Evolutionary conservation across 2,888 invertebrate species (phyloP), one percentile per base, ranked within the genome.

Genomic region (Phania funesta): DNA sequence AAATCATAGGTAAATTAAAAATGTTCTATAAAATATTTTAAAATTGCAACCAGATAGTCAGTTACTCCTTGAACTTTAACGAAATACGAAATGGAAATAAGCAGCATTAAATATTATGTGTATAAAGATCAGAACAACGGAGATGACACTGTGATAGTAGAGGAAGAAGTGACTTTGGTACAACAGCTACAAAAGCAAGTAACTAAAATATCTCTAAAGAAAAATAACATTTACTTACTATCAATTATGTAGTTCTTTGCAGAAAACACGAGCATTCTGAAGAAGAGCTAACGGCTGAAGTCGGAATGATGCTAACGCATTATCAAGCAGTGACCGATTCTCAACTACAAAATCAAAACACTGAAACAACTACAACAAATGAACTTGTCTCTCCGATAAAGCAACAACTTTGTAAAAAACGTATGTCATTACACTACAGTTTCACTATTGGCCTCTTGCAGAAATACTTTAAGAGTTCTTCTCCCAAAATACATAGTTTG

Each of bases 391-490:
- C 35, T 38, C 35, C 35, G 11, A 38, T 38, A n/a, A 38, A 2
- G 9, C 35, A 13, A 13, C 35, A 38, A 2, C 11, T 13, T 38
- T 13, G n/a, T 11, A 38, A 38, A 13, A 38, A n/a, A 13, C 35
- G 35, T 38, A 38, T 13, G n/a, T 9, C 11, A n/a, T n/a, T 38
- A 9, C n/a, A 38, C 3, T 38, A 38, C 1, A 38, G 11, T 13
- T 1, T 38, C 35, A 4, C 13, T 38, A 4, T 38, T 78, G 11
- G 56, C 78, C 0, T 78, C 71, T 0, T 78, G 78, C 24, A 56
- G 78, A 29, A 56, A 78, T 38, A 65, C 71, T 48, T 22, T 77
- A n/a, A 77, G 77, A 77, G n/a, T 70, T 77, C 20, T 13, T 38
- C 4, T 38, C 35, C 9, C 35, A 38, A 38, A 38, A 38, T 38